Base-by-base conservation (phyloP, 2,888 invertebrate genomes). In the Dastarcus helophoroides region DNA sequence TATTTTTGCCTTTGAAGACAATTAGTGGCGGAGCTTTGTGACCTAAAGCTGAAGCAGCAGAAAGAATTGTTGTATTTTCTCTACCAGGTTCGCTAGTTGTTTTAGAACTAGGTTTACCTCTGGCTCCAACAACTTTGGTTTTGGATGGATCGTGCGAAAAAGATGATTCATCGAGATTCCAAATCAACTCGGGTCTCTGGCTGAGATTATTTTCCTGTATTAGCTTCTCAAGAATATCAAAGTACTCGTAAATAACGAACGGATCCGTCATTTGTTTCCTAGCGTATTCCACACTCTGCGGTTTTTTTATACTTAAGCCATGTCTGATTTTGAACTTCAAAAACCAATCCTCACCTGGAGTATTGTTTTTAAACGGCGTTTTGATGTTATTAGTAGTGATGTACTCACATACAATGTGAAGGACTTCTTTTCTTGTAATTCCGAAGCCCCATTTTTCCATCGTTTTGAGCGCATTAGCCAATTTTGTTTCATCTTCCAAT, bases 301-400 rank as follows among this genome's bases (percentile, higher is more conserved):
- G 54, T 34, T 41, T 48, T 47, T 58, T 58, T 9, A 55, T 29
- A 10, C 51, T 48, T n/a, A 58, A 24, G 37, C 38, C 38, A 30
- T 44, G 39, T 10, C 44, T 16, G 28, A 39, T 39, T 26, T 44
- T 47, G 33, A 47, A 50, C 6, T 24, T 29, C 2, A 40, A 21
- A 31, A 46, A 46, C 44, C 41, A 48, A 30, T 48, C 44, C 21
- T 44, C 39, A 9, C 45, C 45, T 12, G 48, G 46, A 9, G 40
- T 26, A 4, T 38, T 40, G 34, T 48, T 31, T 35, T 40, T 47
- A 35, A 51, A 50, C 8, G 35, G 31, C 6, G 43, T 49, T 32
- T 36, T 33, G 5, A 50, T 36, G 2, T 42, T 36, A 31, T 47
- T 50, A 22, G 28, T 26, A 25, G 16, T 29, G 4, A 44, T 43